Base-by-base conservation (phyloP, 92 coral and sea anemone species). In the Heliopora coerulea region DNA sequence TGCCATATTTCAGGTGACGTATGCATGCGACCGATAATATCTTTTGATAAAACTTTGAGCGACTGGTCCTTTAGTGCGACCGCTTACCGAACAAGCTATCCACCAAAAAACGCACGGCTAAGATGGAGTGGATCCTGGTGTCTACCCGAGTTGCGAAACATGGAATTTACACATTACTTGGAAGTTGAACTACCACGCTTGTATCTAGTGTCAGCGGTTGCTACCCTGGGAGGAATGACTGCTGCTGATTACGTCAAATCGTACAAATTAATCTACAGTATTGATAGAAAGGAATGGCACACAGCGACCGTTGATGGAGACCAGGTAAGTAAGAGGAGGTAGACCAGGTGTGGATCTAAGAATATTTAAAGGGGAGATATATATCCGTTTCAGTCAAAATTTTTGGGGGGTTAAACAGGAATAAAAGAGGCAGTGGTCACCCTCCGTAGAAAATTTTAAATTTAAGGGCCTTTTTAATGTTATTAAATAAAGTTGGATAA, bases 161-260 rank as follows among this genome's bases (percentile, higher is more conserved):
- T 54, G 63, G 77, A n/a, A 11, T 50, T 70, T 8, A 26, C 25
- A 8, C 62, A 70, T 52, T 70, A 70, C 77, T 50, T 70, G 37
- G 77, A 70, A 33, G 63, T 70, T 7, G 77, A 70, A 25, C 25
- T 70, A 23, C 77, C 77, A 54, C 77, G 77, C 24, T 63, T 70
- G 49, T 70, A 70, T n/a, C 33, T 70, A 2, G 77, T 54, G 30
- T 70, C 77, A 70, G 63, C 77, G 49, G 77, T 70, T 21, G 77
- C 77, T n/a, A 70, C 77, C 31, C 63, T 70, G 28, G 77, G 77
- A 32, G 77, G 77, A 12, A 48, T 33, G 19, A 70, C 20, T 21
- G 8, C 27, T 52, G 46, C 50, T 6, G 63, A 70, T 8, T 52
- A 70, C 20, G 77, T 70, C 49, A 70, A 46, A 50, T 70, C 63